A percentile compares a stretch with the other conserved stretches of the same genome.
Evolutionary conservation across 1,140 invertebrate species (phyloP).

Genomic region (Pogonomyrmex californicus): DNA sequence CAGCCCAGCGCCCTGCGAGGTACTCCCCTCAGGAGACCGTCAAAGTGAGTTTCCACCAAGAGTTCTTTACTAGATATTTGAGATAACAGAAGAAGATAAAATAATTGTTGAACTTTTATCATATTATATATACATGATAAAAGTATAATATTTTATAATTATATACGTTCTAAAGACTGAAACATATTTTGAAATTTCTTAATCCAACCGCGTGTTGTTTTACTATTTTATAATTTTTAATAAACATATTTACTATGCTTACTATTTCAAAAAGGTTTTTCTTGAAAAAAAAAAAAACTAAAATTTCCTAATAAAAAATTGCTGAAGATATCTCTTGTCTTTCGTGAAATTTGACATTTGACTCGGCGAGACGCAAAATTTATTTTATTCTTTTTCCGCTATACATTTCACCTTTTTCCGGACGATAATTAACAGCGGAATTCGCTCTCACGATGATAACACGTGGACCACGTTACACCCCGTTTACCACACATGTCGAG

Average conservation of each 20-base stretch:
- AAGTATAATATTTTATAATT: neutral
- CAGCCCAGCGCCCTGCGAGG: constrained; percentile 79
- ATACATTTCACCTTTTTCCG: neutral
- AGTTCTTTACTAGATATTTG: constrained; percentile 7
- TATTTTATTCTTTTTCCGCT: neutral
- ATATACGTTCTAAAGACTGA: constrained; percentile 3
- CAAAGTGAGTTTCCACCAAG: constrained; percentile 74
- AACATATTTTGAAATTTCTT: neutral
- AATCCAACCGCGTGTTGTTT: neutral
- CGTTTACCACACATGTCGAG: constrained; percentile 22
- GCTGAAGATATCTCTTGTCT: neutral
- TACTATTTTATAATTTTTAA: neutral
- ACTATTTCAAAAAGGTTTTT: neutral
- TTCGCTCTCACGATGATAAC: constrained; percentile 45
- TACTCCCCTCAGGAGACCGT: constrained; percentile 82
- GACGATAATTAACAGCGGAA: constrained; percentile 48
- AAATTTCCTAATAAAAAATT: neutral
- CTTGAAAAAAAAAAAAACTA: neutral
- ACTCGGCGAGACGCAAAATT: neutral
- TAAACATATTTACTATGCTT: neutral
- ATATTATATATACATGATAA: neutral
- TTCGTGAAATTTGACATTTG: neutral
- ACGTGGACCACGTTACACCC: neutral
- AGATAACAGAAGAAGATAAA: neutral
- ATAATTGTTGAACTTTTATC: neutral